These are phyloP conservation scores for Triplophysa dalaica DNA, from an alignment of 2,113 vertebrate species.

Conservation along the genomic window DNA sequence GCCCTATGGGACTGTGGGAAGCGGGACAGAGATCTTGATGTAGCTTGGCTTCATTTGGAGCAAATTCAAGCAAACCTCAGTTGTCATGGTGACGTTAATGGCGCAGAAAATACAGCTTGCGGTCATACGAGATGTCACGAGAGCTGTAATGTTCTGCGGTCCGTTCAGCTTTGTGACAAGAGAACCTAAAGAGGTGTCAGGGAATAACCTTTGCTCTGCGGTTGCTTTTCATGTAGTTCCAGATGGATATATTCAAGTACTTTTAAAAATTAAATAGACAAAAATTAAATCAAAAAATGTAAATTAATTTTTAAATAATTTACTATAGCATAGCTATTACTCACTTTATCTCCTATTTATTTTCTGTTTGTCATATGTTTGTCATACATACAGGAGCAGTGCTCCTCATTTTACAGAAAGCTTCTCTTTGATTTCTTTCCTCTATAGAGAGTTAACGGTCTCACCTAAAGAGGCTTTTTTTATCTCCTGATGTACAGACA, in stretches of 20 bases:
- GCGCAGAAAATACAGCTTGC: background rate
- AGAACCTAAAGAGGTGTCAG: background rate
- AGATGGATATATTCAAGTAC: too few species aligned
- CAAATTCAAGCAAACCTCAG: background rate
- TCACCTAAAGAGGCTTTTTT: background rate
- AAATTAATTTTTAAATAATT: too few species aligned
- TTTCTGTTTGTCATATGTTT: background rate
- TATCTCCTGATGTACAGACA: background rate
- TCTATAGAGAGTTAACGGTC: too few species aligned
- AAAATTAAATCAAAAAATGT: too few species aligned
- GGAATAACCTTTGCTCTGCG: too few species aligned
- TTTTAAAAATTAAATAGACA: too few species aligned
- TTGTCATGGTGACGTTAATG: background rate
- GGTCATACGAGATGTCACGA: too few species aligned
- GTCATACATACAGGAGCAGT: too few species aligned
- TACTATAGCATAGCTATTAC: background rate
- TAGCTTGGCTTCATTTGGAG: background rate
- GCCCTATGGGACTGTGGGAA: background rate
- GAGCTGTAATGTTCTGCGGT: background rate
- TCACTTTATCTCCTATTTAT: background rate
- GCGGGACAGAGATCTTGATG: background rate
- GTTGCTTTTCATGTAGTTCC: too few species aligned
- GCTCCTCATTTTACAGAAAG: too few species aligned
- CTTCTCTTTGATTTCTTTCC: too few species aligned
- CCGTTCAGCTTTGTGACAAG: background rate